Evolutionary conservation across 2,797 vertebrate species (phyloP), one percentile per base, ranked within the genome.

Genomic region (Dicrostonyx torquatus): DNA sequence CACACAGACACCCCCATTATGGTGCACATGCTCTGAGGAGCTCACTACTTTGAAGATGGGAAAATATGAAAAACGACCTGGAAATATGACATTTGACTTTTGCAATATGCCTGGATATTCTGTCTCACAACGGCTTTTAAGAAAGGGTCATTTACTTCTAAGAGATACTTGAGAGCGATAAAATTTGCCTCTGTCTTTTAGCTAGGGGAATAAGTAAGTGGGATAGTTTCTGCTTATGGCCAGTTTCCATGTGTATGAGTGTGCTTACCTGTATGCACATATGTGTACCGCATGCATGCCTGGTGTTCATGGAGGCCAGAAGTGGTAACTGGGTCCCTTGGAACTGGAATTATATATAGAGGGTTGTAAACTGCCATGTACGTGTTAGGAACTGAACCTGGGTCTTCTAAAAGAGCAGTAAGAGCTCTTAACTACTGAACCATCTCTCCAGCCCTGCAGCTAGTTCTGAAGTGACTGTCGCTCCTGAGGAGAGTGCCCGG

Each of bases 151-250:
- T 53, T 84, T 92, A 66, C 29, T 73, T 87, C 1, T 45, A 92
- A 79, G 43, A 64, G 43, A 31, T 43, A 92, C 80, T 95, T 86
- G 48, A 15, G 18, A 87, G 24, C 10, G 18, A 90, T 6, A 80
- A 26, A 88, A 93, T 14, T 82, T 91, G 78, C 26, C 88, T 88
- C 72, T 91, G 31, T 95, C 60, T 77, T 22, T 84, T 91, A 45
- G 31, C 86, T 43, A 82, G 55, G 90, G 26, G 15, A 78, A 34
- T 53, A 62, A 79, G n/a, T 62, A 53, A 88, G 70, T 10, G 18
- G 34, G 85, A 78, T 7, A 64, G 37, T 91, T 80, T 60, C 77
- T 93, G 53, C 6, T 91, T 34, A 24, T 40, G 34, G 43, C 9
- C 75, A 55, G 34, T 64, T 79, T 80, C 58, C 15, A 17, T 10